A percentile compares a stretch with the other conserved stretches of the same genome.
Conservation (phyloP, 2,888 invertebrate genomes). For the Frankliniella intonsa region DNA sequence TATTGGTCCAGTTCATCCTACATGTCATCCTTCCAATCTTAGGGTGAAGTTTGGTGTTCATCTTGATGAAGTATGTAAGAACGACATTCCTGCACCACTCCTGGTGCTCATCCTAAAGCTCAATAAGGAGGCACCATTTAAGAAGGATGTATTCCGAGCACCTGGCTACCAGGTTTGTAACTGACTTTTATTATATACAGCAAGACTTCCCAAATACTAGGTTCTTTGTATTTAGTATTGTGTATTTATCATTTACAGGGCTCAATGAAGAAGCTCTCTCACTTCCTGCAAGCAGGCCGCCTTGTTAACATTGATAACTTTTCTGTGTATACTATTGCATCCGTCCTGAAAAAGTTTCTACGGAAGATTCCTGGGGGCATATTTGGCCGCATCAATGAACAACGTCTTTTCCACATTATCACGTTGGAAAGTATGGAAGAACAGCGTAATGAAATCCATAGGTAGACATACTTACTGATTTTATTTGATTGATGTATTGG, state of each 20-base stretch:
- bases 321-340: constrained; percentile 96
- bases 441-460: constrained; percentile 88
- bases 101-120: constrained; percentile 85
- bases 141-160: constrained; percentile 91
- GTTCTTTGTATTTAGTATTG: not conserved
- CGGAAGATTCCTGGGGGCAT: constrained; percentile 95
- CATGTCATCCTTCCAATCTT: constrained; percentile 39
- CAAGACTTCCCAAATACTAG: not conserved
- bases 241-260: constrained; percentile 48
- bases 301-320: constrained; percentile 91
- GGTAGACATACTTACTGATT: constrained; percentile 51
- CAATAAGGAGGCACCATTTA: constrained; percentile 89
- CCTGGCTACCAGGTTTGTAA: constrained; percentile 71
- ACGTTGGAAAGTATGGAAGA: constrained; percentile 74
- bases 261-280: constrained; percentile 88
- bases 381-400: constrained; percentile 88
- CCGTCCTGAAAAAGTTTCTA: constrained; percentile 95
- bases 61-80: constrained; percentile 88
- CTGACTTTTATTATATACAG: not conserved
- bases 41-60: constrained; percentile 90
- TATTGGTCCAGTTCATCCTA: constrained; percentile 29
- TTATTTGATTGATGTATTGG: constrained; percentile 18
- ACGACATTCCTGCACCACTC: constrained; percentile 88
- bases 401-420: constrained; percentile 82
- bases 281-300: constrained; percentile 83